Conservation (phyloP, 2,797 vertebrate species). For the Naso thynnoides region DNA sequence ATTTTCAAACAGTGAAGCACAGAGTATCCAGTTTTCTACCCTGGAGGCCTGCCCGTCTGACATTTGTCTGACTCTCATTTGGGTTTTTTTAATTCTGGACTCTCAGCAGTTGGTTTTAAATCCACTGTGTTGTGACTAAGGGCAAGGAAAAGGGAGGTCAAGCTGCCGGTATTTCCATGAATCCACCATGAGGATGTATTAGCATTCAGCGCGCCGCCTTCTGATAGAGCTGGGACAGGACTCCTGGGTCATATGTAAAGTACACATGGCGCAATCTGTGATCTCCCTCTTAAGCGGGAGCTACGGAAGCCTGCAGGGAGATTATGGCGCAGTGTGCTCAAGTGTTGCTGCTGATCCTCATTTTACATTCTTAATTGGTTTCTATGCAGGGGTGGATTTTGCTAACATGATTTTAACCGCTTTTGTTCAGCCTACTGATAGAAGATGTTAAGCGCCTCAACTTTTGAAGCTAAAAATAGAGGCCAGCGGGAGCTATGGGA, state of each 20-base stretch:
- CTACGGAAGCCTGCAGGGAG: constrained; percentile 40
- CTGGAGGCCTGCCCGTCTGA: constrained; percentile 6
- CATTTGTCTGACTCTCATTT: constrained; percentile 44
- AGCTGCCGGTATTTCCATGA: constrained; percentile 22
- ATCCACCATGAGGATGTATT: constrained; percentile 27
- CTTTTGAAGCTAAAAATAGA: constrained; percentile 73
- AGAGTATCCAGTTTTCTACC: constrained; percentile 15
- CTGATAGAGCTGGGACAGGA: constrained; percentile 18
- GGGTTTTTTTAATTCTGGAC: constrained; percentile 35
- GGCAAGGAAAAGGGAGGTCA: constrained; percentile 39
- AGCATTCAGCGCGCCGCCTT: constrained; percentile 13
- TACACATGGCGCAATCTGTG: constrained; percentile 51
- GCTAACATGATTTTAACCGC: constrained; percentile 42
- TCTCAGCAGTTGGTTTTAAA: constrained; percentile 36
- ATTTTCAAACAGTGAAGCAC: constrained; percentile 31
- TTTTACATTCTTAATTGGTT: constrained; percentile 72
- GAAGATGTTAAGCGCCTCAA: constrained; percentile 65
- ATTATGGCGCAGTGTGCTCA: constrained; percentile 31
- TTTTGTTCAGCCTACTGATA: constrained; percentile 47
- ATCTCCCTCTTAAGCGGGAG: constrained; percentile 33
- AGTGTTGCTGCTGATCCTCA: constrained; percentile 54
- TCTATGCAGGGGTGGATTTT: constrained; percentile 58
- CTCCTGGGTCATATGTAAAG: constrained; percentile 48
- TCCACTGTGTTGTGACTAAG: constrained; percentile 35
- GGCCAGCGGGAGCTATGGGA: constrained; percentile 54